phyloP scores from a whole-genome alignment of 2,888 invertebrate genomes.

The Hyles lineata region DNA sequence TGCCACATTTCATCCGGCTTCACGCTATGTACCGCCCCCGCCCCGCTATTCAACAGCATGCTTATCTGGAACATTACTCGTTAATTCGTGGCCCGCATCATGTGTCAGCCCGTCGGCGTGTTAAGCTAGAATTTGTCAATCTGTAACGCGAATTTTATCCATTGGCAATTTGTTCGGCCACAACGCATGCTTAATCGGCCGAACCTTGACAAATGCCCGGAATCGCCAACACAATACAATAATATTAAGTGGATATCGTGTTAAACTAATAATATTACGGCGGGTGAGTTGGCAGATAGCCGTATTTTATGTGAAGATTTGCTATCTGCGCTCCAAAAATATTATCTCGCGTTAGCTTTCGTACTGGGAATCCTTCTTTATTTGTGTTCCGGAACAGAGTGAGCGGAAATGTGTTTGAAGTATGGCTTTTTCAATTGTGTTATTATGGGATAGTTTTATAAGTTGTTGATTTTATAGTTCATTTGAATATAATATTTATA shows the following conservation, averaged over 20 bases:
- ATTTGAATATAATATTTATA: no score
- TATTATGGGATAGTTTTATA: no score
- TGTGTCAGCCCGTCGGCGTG: constrained; percentile 48
- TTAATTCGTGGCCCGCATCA: constrained; percentile 56
- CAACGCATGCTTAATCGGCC: constrained; percentile 34
- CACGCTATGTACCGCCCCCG: constrained; percentile 41
- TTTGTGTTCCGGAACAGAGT: constrained; percentile 1
- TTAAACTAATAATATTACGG: not conserved
- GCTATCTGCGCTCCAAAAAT: not conserved
- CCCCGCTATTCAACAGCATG: constrained; percentile 39
- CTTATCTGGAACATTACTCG: constrained; percentile 56
- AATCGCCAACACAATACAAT: not conserved
- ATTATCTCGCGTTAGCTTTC: not conserved
- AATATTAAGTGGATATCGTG: not conserved
- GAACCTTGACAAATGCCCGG: constrained; percentile 32
- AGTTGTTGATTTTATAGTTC: no score
- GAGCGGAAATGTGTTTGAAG: not conserved
- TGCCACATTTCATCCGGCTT: constrained; percentile 52
- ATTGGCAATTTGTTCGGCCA: constrained; percentile 44
- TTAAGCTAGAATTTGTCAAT: constrained; percentile 58
- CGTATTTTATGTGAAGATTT: not conserved
- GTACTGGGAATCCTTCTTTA: not conserved
- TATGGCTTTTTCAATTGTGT: not conserved
- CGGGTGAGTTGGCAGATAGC: not conserved
- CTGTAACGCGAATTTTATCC: constrained; percentile 50